Conservation (phyloP, 2,888 invertebrate species). For the Diplolepis rosae region DNA sequence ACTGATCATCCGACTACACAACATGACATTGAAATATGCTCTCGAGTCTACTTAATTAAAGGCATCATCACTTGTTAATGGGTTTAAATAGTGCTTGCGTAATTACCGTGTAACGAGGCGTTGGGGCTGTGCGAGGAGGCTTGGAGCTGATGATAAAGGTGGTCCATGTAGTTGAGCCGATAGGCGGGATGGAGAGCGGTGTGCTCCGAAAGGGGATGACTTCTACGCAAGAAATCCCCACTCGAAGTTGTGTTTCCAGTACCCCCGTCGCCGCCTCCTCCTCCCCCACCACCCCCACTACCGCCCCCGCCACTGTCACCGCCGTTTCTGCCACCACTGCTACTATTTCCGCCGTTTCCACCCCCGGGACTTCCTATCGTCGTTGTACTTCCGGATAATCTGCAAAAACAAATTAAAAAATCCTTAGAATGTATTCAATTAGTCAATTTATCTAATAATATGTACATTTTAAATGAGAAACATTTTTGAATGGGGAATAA, state of each 20-base stretch:
- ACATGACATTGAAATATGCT: conserved; percentile 34
- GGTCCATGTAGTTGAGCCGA: conserved; percentile 86
- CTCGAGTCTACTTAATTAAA: background rate
- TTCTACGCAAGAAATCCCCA: conserved; percentile 78
- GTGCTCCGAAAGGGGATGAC: conserved; percentile 79
- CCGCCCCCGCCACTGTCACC: conserved; percentile 69
- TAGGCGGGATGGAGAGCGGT: conserved; percentile 81
- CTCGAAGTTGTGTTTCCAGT: conserved; percentile 78
- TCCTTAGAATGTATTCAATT: no score
- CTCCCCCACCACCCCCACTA: conserved; percentile 59
- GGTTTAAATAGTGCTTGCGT: background rate
- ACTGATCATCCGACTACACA: background rate
- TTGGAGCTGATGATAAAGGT: conserved; percentile 84
- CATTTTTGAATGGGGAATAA: no score
- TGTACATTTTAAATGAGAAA: no score
- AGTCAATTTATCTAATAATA: no score
- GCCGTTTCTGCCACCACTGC: conserved; percentile 72
- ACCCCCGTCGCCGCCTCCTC: conserved; percentile 74
- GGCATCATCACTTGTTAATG: background rate
- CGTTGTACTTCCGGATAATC: conserved; percentile 67
- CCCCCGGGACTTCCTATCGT: conserved; percentile 63
- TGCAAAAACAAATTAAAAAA: conserved; percentile 53
- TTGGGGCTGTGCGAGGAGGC: conserved; percentile 78
- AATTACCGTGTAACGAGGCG: conserved; percentile 82
- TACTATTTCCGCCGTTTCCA: conserved; percentile 51